Percentiles rank a stretch among this genome's conserved stretches.
Evolutionary conservation across 2,113 vertebrate genomes (phyloP).

Genomic region (Illadopsis cleaveri): DNA sequence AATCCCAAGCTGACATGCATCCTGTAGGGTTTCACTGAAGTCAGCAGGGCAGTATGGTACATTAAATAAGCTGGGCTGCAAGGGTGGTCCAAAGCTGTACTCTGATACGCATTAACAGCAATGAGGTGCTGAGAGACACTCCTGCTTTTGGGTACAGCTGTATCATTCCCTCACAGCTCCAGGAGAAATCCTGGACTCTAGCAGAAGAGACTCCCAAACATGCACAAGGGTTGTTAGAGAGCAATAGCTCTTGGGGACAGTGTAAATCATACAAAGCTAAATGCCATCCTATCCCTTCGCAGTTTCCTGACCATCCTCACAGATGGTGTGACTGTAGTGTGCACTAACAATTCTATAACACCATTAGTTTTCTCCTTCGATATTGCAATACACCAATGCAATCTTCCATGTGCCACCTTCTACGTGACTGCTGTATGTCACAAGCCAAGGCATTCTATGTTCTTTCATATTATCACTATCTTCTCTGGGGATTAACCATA

Average conservation of each 20-base stretch:
- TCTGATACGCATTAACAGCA: neutral
- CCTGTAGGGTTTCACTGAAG: conserved; percentile 12
- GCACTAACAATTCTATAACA: neutral
- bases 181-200: neutral
- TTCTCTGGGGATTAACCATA: neutral
- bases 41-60: neutral
- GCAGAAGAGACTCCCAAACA: neutral
- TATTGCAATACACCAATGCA: neutral
- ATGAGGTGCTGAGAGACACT: conserved; percentile 4
- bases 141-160: neutral
- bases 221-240: neutral
- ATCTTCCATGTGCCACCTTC: neutral
- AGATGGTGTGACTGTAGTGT: neutral
- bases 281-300: neutral
- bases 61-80: neutral
- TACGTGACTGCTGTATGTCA: neutral
- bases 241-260: neutral
- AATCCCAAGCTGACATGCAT: conserved; percentile 21
- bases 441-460: neutral
- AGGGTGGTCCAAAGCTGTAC: conserved; percentile 47
- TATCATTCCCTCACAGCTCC: neutral
- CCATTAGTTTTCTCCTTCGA: neutral
- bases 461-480: neutral
- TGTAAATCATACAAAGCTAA: neutral
- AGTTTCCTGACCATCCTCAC: neutral